Conservation (phyloP, 2,113 vertebrate genomes). For the Rhinopomastus cyanomelas region DNA sequence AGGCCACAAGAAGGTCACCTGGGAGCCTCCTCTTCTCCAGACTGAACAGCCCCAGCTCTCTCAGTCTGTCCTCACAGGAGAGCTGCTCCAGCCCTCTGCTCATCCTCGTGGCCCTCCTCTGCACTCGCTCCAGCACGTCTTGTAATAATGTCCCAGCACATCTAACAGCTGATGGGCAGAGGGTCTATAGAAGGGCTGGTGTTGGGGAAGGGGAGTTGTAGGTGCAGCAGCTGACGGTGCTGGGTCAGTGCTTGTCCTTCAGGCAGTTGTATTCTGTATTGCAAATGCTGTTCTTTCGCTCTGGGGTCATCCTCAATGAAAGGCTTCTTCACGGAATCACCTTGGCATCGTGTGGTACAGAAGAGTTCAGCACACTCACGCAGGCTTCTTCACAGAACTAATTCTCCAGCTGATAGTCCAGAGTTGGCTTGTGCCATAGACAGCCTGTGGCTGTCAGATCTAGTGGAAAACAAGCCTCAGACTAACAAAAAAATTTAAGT, state of each 20-base stretch:
- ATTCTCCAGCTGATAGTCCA: background rate
- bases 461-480: too few relatives aligned
- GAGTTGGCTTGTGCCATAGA: background rate
- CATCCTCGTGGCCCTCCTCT: too few relatives aligned
- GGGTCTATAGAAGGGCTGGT: background rate
- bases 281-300: background rate
- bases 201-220: background rate
- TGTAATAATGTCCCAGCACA: too few relatives aligned
- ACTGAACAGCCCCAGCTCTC: too few relatives aligned
- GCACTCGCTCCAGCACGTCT: too few relatives aligned
- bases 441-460: background rate
- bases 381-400: background rate
- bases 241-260: background rate
- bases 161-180: too few relatives aligned
- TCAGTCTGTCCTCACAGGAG: too few relatives aligned
- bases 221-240: background rate
- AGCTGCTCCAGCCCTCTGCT: too few relatives aligned
- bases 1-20: too few relatives aligned
- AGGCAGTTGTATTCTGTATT: background rate
- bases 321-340: too few relatives aligned
- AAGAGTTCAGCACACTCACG: background rate
- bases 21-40: too few relatives aligned
- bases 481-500: background rate
- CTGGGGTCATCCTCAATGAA: background rate
- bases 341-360: background rate